Base-by-base conservation (phyloP, 2,113 vertebrate species). In the Dascyllus trimaculatus region DNA sequence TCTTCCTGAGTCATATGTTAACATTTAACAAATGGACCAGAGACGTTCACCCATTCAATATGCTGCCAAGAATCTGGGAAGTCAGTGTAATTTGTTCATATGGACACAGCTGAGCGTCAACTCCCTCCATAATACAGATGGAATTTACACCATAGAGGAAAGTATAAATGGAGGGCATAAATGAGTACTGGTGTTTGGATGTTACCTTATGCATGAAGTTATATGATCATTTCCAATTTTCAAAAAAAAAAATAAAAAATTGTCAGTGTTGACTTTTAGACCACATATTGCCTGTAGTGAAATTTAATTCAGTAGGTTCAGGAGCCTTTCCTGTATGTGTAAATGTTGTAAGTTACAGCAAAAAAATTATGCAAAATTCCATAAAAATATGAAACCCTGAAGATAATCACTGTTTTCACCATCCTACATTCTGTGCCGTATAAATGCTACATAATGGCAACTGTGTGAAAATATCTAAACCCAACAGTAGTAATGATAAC, bases 11-110 rank as follows among this genome's bases (percentile, higher is more conserved):
- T 84, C 88, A 84, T 81, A 66, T 91, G 81, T 75, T 90, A 86
- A 74, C 71, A 79, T 90, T 92, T 84, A 89, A 64, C 66, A 79
- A 83, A 83, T 24, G 63, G 52, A 71, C 81, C 57, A 73, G 43
- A 69, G 24, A 63, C 21, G 62, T 82, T 48, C 63, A 82, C 46
- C 24, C 15, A 43, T 71, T 80, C 57, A 64, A 38, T 63, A n/a
- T 25, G 71, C 21, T 61, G 70, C 51, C 32, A 79, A 45, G 25
- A 58, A 68, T 76, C 45, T 53, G 11, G 5, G 22, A 72, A 52
- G 66, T 64, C 0, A 67, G 59, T 32, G 22, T 11, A 58, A 76
- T 6, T 46, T 53, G 35, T 53, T 40, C 59, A 19, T 29, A 48
- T 32, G 66, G 19, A 13, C 17, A 4, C 38, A 64, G 35, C 65